Base-by-base conservation (phyloP, 2,888 invertebrate species). In the Pyrocoelia pectoralis region DNA sequence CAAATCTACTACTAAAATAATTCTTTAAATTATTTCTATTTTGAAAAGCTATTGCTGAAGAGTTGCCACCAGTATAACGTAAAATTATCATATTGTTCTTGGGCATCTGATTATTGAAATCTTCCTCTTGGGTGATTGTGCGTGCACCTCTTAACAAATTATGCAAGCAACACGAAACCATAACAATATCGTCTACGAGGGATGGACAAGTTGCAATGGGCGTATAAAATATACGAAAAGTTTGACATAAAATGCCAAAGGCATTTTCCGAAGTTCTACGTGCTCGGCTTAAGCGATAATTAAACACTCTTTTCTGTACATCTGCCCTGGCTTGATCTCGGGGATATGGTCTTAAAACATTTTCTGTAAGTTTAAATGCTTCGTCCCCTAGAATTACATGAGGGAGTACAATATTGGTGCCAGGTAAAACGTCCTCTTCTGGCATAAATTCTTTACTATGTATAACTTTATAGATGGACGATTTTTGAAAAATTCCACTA, bases 351-450 rank as follows among this genome's bases (percentile, higher is more conserved):
- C 67, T 59, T 61, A 70, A 63, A 13, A 69, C 19, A 56, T 64
- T 43, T 13, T 24, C 33, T 10, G 14, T 12, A 17, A 70, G 40
- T 19, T 38, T 14, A 56, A 68, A 70, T 38, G 69, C 69, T 60
- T 68, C 68, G 48, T 70, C 69, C n/a, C 69, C 69, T 8, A 70
- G 17, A 3, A 70, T 41, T 10, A 70, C 60, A 59, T 64, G 55
- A 3, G 68, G 66, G 5, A 66, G 8, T 10, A 51, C 24, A 14
- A 28, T 14, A 51, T 29, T 29, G 14, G 24, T 51, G 6, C 51
- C 29, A 29, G 51, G 51, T 10, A 48, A 12, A 29, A 51, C 12
- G 14, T 13, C n/a, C 4, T 29, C 29, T 28, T 28, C 13, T n/a
- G 24, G 10, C 12, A 28, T 12, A 28, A 29, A 3, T 12, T 28